Base-by-base conservation (phyloP, 2,888 invertebrate genomes). In the Xestia c-nigrum region DNA sequence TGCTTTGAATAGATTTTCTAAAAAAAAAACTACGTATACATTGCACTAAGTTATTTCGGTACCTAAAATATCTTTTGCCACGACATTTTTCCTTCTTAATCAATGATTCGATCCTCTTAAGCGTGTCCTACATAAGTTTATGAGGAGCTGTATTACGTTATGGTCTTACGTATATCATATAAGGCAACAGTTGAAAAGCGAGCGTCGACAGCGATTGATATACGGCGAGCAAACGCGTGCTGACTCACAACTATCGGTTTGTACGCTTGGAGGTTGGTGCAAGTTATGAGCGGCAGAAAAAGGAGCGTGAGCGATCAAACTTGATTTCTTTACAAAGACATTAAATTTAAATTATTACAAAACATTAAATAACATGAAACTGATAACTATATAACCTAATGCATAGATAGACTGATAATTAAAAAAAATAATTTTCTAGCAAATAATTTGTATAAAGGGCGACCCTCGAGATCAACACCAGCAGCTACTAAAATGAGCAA, bases 141-240 rank as follows among this genome's bases (percentile, higher is more conserved):
- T 72, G 74, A 74, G 73, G 68, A 79, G 69, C 64, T 78, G 80
- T 78, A 80, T 87, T 82, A 74, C 72, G 72, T 78, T 85, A 85
- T 72, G 72, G 74, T 59, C 52, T 38, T 72, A 73, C 70, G 57
- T 83, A 85, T 86, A 84, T 87, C 73, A 86, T 86, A 89, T 85
- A 88, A 87, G 85, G 90, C 90, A 91, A 90, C 91, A 91, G 91
- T 91, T 90, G 91, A 87, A 93, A 92, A 92, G 92, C 90, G 91
- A 91, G 92, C 94, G 95, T 93, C 94, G 95, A 96, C 95, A 95
- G 94, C 92, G 92, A 93, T 93, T 96, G 96, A 96, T 95, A 95
- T 95, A 96, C 94, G 93, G 93, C 91, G 94, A 91, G 95, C 95
- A 93, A 93, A 95, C 96, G 95, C 94, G 94, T 81, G 89, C 92